Evolutionary conservation across 2,888 invertebrate species (phyloP), one percentile per base, ranked within the genome.

Genomic region (Exocentrus adspersus): DNA sequence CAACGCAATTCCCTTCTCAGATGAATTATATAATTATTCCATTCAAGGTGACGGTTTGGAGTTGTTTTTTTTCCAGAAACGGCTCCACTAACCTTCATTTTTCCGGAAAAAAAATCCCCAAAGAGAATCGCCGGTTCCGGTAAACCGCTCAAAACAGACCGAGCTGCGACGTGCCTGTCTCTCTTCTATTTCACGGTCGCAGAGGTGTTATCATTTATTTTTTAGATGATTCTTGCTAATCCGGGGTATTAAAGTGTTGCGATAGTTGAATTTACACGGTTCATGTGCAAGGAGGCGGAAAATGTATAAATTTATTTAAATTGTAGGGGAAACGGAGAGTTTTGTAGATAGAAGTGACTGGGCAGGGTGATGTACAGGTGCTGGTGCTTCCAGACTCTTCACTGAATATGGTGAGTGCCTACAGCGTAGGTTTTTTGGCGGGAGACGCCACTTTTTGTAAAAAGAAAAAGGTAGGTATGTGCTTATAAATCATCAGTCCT

Each of bases 201-300:
- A 30, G 10, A 30, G 10, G 2, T 12, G 37, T 41, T 48, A 46
- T 37, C 50, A 21, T 30, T 58, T 43, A 7, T 30, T 59, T 59
- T 41, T 51, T 59, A 17, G n/a, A 3, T 12, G 3, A 24, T 42
- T n/a, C n/a, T n/a, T n/a, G n/a, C 42, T 51, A 59, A 59, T 59
- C 50, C 28, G 16, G 9, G 41, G 10, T 51, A 43, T 51, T 51
- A 37, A 48, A 43, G 50, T 24, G 30, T 51, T 60, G 54, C 53
- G 5, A 37, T 9, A 37, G 5, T 12, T 42, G n/a, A n/a, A n/a
- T 54, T 54, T 53, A 37, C 43, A 53, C 32, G 24, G 12, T 57
- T 37, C 20, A 54, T 54, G 60, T 53, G 19, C 54, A 61, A 16
- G 46, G 45, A 53, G 54, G 37, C 54, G 60, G 30, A 61, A 61